Base-by-base conservation (phyloP, 2,797 vertebrate genomes). In the Sciurus carolinensis region DNA sequence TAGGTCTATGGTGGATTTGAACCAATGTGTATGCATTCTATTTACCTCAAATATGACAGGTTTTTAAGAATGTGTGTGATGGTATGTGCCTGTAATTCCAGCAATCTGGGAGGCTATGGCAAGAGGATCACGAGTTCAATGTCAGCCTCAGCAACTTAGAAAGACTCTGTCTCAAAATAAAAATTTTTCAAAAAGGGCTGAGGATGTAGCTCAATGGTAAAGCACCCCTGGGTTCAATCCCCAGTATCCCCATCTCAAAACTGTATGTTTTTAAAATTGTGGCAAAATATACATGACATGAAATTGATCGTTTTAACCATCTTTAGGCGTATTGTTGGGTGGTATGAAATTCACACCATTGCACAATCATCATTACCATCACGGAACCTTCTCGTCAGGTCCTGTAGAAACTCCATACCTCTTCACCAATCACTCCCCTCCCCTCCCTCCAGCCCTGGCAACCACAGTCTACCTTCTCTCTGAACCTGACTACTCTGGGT, bases 251-350 rank as follows among this genome's bases (percentile, higher is more conserved):
- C 24, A 62, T 18, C 22, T 47, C 50, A 36, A 91, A 73, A 64
- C 20, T 82, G 42, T 83, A 44, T 15, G 22, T 36, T 83, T 59
- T 67, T 59, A 54, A 71, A 62, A 94, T 22, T 77, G 11, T 90
- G 59, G 89, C 88, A 95, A 91, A 69, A 89, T 71, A 73, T 30
- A 94, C 17, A 59, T n/a, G 73, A 64, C 9, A 36, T 62, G 59
- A 62, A 62, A 62, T 62, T 62, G 24, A 62, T 24, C 59, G 3
- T 26, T 62, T 89, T 26, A 66, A 64, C 24, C 26, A 59, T 36
- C 26, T 84, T 66, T 39, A 54, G 39, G 73, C 52, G 20, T 54
- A 11, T 4, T 18, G 24, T n/a, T 64, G 2, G 22, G 30, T 20
- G 62, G 39, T 36, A n/a, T 36, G 66, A 57, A 6, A 80, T 39